phyloP scores from a whole-genome alignment of 1,140 invertebrate genomes.

The Harpegnathos saltator region DNA sequence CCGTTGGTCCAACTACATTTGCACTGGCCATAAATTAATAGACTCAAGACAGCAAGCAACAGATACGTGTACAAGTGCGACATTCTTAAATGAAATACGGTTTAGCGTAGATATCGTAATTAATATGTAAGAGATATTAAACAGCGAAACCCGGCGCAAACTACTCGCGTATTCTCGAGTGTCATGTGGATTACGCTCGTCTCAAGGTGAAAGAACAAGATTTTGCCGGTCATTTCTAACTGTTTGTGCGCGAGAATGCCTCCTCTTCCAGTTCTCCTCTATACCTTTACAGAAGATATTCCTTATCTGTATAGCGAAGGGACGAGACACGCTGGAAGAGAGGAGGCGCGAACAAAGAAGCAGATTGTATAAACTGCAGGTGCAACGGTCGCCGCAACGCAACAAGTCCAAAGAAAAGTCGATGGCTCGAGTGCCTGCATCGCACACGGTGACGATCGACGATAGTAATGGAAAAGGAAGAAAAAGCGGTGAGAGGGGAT shows the following conservation, averaged over 20 bases:
- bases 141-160: not conserved
- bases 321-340: not conserved
- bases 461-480: constrained; percentile 13
- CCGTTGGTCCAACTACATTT: constrained; percentile 35
- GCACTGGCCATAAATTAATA: constrained; percentile 43
- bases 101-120: constrained; percentile 31
- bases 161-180: not conserved
- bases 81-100: constrained; percentile 31
- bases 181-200: not conserved
- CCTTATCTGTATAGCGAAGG: too few species aligned
- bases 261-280: constrained; percentile 5
- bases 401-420: constrained; percentile 50
- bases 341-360: not conserved
- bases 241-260: too few species aligned
- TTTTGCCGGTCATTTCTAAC: not conserved
- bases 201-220: not conserved
- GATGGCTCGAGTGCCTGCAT: constrained; percentile 3
- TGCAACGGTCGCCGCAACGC: constrained; percentile 34
- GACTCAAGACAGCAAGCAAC: constrained; percentile 41
- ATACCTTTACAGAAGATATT: too few species aligned
- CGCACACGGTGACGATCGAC: constrained; percentile 12
- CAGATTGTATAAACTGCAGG: constrained; percentile 43
- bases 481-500: not conserved
- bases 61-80: constrained; percentile 44
- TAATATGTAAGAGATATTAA: constrained; percentile 30